Conservation (phyloP, 2,797 vertebrate species). For the Diplodus puntazzo region DNA sequence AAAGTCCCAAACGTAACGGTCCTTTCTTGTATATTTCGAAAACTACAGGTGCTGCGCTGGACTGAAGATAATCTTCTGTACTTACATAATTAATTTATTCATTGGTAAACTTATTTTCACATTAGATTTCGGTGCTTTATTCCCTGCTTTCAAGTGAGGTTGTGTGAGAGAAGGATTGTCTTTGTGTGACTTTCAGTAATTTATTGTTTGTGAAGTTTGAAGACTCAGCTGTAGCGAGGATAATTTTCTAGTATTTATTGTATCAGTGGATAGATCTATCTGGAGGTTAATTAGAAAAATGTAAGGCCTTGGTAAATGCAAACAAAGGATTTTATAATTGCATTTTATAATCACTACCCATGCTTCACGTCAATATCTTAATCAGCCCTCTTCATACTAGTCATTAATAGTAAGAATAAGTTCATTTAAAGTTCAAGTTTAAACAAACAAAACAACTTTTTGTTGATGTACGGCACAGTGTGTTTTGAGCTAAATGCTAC, state of each 20-base stretch:
- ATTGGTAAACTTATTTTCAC: not conserved
- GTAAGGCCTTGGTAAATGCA: slow-evolving; percentile 1
- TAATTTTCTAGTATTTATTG: not conserved
- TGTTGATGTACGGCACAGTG: not conserved
- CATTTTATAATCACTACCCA: slow-evolving; percentile 14
- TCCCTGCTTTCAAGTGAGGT: slow-evolving; percentile 3
- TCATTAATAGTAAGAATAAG: slow-evolving; percentile 8
- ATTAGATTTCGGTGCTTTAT: not conserved
- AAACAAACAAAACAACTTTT: too few relatives aligned
- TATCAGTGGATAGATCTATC: slow-evolving; percentile 12
- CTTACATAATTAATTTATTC: not conserved
- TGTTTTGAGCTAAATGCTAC: not conserved
- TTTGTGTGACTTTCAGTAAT: not conserved
- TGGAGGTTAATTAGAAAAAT: slow-evolving; percentile 38
- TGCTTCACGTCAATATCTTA: slow-evolving; percentile 23
- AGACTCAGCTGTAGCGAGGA: not conserved
- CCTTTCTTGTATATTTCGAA: slow-evolving; percentile 12
- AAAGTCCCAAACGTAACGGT: slow-evolving; percentile 15
- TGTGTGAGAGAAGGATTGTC: not conserved
- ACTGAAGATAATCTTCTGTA: not conserved
- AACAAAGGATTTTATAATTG: slow-evolving; percentile 16
- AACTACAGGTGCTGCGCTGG: slow-evolving; percentile 28
- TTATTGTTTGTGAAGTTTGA: not conserved
- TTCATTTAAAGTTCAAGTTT: not conserved
- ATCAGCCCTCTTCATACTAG: slow-evolving; percentile 15